Evolutionary conservation across 2,797 vertebrate genomes (phyloP).

Genomic region (Rousettus madagascariensis): DNA sequence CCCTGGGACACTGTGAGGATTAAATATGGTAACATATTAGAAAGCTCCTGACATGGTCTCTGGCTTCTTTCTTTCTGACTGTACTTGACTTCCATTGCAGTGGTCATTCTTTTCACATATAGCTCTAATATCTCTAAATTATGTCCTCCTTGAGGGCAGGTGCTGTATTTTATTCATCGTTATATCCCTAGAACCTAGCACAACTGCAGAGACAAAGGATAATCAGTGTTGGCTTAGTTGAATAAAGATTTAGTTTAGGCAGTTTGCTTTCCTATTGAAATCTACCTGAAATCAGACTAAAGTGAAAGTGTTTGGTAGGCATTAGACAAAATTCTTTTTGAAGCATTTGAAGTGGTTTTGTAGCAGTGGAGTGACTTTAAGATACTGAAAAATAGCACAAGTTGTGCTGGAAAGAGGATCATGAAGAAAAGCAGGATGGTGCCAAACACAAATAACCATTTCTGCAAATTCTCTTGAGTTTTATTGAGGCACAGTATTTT

Average conservation of each 20-base stretch:
- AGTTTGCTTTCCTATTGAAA: constrained; percentile 1
- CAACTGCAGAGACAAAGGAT: not conserved
- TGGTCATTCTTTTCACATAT: not conserved
- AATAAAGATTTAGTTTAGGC: not conserved
- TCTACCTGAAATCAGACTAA: not conserved
- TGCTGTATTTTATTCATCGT: not conserved
- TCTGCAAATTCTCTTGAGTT: not conserved
- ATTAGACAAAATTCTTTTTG: not conserved
- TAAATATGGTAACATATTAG: not conserved
- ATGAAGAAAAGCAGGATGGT: not conserved
- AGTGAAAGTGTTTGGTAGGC: not conserved
- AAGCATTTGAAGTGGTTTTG: not conserved
- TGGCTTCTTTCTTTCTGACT: not conserved
- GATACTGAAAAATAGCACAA: not conserved
- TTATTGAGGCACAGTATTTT: not conserved
- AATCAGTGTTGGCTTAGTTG: not conserved
- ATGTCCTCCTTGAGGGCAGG: not conserved
- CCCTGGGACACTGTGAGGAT: not conserved
- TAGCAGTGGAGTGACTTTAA: not conserved
- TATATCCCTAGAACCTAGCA: not conserved
- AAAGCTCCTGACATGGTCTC: not conserved
- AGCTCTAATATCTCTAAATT: not conserved
- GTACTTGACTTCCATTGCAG: not conserved
- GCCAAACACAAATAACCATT: not conserved
- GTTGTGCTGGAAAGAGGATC: not conserved